These are phyloP conservation scores for Alloplasta piceator DNA, from an alignment of 2,888 invertebrate genomes.

Conservation along the genomic window DNA sequence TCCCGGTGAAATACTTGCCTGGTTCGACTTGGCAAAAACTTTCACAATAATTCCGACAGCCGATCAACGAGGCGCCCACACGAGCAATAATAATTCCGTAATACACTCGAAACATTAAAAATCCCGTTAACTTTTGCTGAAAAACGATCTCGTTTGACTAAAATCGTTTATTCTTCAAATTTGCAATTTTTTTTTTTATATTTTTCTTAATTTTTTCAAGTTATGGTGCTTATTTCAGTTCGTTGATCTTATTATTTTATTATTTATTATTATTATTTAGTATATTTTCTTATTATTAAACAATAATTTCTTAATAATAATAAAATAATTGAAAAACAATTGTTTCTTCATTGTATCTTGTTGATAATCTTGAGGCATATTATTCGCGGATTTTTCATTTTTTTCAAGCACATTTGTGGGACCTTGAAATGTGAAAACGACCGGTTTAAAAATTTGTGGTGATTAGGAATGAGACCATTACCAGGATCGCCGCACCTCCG, in stretches of 20 bases:
- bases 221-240: too few relatives aligned
- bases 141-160: conserved; percentile 24
- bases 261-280: conserved; percentile 20
- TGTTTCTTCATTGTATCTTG: too few relatives aligned
- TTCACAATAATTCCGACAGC: conserved; percentile 51
- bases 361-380: too few relatives aligned
- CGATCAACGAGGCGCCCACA: conserved; percentile 56
- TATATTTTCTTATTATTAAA: conserved; percentile 41
- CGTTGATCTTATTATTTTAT: too few relatives aligned
- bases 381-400: too few relatives aligned
- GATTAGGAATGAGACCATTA: conserved; percentile 35
- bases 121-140: conserved; percentile 48
- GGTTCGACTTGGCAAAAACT: conserved; percentile 45
- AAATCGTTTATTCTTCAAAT: conserved; percentile 3
- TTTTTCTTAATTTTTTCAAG: too few relatives aligned
- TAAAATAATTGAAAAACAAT: background rate
- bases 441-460: conserved; percentile 18
- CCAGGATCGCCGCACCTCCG: conserved; percentile 54
- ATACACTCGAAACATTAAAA: conserved; percentile 29
- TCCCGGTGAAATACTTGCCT: conserved; percentile 26
- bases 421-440: conserved; percentile 55
- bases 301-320: too few relatives aligned
- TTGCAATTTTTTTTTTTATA: conserved; percentile 21
- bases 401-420: background rate
- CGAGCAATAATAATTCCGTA: conserved; percentile 33